These are phyloP conservation scores for Xestia ashworthii DNA, from an alignment of 2,888 invertebrate species.

Conservation along the genomic window DNA sequence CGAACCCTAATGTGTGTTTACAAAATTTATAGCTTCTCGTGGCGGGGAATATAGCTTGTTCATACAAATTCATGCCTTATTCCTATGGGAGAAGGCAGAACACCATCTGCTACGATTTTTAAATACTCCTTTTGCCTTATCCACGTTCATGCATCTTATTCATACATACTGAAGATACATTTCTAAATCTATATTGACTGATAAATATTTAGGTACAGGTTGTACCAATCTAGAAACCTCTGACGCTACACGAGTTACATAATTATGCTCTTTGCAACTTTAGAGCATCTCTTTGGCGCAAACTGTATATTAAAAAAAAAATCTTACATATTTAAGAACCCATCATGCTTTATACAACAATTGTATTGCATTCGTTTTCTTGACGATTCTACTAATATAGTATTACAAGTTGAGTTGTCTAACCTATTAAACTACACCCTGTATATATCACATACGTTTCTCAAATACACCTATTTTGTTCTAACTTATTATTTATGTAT, in stretches of 20 bases:
- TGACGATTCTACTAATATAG: not conserved
- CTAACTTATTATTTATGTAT: conserved; percentile 13
- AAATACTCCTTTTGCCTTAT: no score
- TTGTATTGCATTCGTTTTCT: conserved; percentile 2
- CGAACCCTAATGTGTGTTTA: no score
- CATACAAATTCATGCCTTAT: no score
- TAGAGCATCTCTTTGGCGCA: conserved; percentile 3
- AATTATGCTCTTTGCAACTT: not conserved
- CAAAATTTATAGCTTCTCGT: no score
- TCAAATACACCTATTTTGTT: conserved; percentile 22
- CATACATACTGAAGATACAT: not conserved
- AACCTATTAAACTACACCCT: conserved; percentile 53
- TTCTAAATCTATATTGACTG: not conserved
- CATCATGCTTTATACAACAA: not conserved
- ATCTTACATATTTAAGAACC: not conserved
- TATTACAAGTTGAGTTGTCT: conserved; percentile 27
- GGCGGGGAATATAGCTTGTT: no score
- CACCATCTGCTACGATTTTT: no score
- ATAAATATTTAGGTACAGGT: not conserved
- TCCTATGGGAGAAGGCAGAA: no score
- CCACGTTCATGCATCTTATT: not conserved
- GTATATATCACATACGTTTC: conserved; percentile 57
- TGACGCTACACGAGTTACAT: not conserved
- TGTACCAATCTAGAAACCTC: not conserved
- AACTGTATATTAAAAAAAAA: not conserved